These are phyloP conservation scores for Puffinus mauretanicus DNA, from an alignment of 2,113 vertebrate genomes.

Conservation along the genomic window DNA sequence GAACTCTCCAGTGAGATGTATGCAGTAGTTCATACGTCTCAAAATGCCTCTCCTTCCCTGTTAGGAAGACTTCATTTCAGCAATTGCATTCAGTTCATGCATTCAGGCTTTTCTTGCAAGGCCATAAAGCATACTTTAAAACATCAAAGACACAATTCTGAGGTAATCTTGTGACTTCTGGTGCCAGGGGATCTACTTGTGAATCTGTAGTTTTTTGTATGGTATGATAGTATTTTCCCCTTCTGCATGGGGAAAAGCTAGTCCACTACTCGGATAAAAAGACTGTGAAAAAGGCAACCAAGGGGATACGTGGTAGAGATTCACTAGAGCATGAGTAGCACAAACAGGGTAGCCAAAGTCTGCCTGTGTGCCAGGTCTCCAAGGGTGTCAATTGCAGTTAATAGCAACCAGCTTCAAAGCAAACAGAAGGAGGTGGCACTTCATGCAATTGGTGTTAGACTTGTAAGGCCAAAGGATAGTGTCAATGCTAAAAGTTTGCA, in stretches of 20 bases:
- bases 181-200: background rate
- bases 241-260: background rate
- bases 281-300: background rate
- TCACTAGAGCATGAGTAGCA: background rate
- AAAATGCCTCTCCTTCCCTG: background rate
- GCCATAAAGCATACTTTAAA: background rate
- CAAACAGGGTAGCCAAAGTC: background rate
- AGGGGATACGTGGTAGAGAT: background rate
- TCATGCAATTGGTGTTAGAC: background rate
- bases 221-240: background rate
- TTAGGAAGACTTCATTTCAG: background rate
- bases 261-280: background rate
- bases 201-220: background rate
- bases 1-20: background rate
- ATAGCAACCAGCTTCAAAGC: background rate
- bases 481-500: background rate
- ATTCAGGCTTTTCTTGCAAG: background rate
- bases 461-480: background rate
- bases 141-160: background rate
- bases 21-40: background rate
- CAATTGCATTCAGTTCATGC: background rate
- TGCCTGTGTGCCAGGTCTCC: background rate
- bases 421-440: background rate
- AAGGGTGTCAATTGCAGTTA: background rate
- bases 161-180: background rate